Percentiles rank a stretch among this genome's conserved stretches.
Conservation (phyloP, 1,140 invertebrate genomes). For the Pseudachorutes palmiensis region DNA sequence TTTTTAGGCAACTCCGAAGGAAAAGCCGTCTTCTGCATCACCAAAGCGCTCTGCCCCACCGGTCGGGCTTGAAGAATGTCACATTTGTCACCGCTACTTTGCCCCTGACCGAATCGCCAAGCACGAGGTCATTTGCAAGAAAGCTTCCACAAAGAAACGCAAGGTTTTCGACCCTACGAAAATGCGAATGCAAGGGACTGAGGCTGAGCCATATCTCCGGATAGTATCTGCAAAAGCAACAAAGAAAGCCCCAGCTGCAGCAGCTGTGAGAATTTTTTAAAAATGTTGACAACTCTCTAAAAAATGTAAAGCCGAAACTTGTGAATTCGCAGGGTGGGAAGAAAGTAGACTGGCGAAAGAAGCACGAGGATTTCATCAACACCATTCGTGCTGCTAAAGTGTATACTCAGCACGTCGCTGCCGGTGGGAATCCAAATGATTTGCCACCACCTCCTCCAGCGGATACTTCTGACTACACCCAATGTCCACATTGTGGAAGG, state of each 20-base stretch:
- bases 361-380: conserved; percentile 86
- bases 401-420: conserved; percentile 71
- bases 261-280: not conserved
- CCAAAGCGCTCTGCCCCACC: conserved; percentile 16
- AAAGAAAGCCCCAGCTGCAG: conserved; percentile 30
- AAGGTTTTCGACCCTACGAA: conserved; percentile 80
- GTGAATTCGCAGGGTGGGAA: conserved; percentile 41
- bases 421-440: conserved; percentile 75
- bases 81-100: conserved; percentile 60
- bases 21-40: conserved; percentile 7
- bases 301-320: not conserved
- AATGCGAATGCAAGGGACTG: conserved; percentile 75
- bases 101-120: conserved; percentile 64
- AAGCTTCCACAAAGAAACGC: conserved; percentile 64
- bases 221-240: conserved; percentile 40
- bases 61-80: conserved; percentile 49
- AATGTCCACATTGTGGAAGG: conserved; percentile 81
- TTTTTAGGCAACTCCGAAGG: not conserved
- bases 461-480: conserved; percentile 78
- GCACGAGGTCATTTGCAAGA: conserved; percentile 73
- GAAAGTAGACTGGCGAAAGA: conserved; percentile 76
- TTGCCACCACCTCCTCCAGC: conserved; percentile 80
- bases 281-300: not conserved
- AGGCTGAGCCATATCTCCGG: conserved; percentile 65
- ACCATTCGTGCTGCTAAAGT: conserved; percentile 81